Evolutionary conservation across 2,797 vertebrate species (phyloP), one percentile per base, ranked within the genome.

Genomic region (Oceanodroma leucorhoa): DNA sequence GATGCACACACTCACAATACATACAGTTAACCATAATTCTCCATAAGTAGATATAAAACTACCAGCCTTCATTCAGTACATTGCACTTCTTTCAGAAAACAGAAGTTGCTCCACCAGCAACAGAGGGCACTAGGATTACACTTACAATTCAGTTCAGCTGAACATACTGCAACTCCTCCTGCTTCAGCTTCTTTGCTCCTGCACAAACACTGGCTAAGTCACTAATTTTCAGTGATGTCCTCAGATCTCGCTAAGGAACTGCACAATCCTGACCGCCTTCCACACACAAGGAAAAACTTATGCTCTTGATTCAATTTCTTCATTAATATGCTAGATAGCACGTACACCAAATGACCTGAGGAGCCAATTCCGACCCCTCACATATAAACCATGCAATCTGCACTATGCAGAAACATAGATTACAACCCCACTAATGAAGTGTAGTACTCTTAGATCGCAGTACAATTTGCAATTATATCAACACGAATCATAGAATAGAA

Each of bases 331-430:
- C 34, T 19, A n/a, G 15, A 29, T 9, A 78, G 43, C 13, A 58
- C 0, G 0, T 11, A 48, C 32, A 51, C 15, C n/a, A 62, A 77
- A 60, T 13, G 17, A 58, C n/a, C 51, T 51, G 22, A 26, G 17
- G 32, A 76, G n/a, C 26, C 38, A 71, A 15, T 62, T 83, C 41
- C n/a, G 15, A 69, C 22, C 43, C 24, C n/a, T 55, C 18, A 61
- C 11, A 11, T 5, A 38, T 13, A 73, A 78, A 24, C 26, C 43
- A 58, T 0, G 1, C 21, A 22, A 30, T 55, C 29, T 76, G 17
- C 21, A 11, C 54, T 60, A 20, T 2, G 30, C 29, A 72, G 55
- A 89, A 70, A 75, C 23, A 23, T 1, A 43, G 38, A 72, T 61
- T n/a, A 50, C 16, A 87, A 50, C 2, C n/a, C 60, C 51, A 53